Conservation (phyloP, 1,140 invertebrate genomes). For the Elymnias hypermnestra region DNA sequence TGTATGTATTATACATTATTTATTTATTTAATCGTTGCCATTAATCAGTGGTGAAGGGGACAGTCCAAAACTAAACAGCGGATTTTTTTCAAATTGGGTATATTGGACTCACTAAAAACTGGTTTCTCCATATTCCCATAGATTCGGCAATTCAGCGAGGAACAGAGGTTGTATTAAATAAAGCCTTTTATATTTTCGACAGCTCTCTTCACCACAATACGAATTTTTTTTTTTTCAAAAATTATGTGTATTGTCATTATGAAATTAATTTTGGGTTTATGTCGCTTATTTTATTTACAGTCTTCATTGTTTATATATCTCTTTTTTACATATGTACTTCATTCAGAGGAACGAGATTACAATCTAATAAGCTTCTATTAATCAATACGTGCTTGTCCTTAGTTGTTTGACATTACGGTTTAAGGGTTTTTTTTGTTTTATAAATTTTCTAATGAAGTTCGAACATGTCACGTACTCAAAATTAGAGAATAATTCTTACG, state of each 20-base stretch:
- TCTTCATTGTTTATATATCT: slow-evolving; percentile 4
- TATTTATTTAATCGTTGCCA: background rate
- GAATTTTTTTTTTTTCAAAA: too few relatives aligned
- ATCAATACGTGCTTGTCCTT: slow-evolving; percentile 22
- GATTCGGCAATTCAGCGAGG: too few relatives aligned
- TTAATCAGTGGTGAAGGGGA: too few relatives aligned
- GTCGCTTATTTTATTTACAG: background rate
- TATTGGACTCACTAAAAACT: too few relatives aligned
- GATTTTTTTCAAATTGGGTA: too few relatives aligned
- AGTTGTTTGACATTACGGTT: slow-evolving; percentile 36
- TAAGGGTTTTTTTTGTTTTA: slow-evolving; percentile 22
- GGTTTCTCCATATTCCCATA: too few relatives aligned
- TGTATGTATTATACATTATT: background rate
- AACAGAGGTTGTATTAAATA: too few relatives aligned
- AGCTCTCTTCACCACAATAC: too few relatives aligned
- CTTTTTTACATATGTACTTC: slow-evolving; percentile 10
- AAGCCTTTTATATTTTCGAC: too few relatives aligned
- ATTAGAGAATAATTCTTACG: background rate
- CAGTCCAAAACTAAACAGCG: too few relatives aligned
- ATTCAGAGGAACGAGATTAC: slow-evolving; percentile 26
- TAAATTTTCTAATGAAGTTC: background rate
- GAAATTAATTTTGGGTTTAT: background rate
- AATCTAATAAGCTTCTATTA: slow-evolving; percentile 26
- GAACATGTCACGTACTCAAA: slow-evolving; percentile 3
- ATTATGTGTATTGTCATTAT: too few relatives aligned